These are phyloP conservation scores for Battus philenor DNA, from an alignment of 1,140 invertebrate genomes.

Conservation along the genomic window DNA sequence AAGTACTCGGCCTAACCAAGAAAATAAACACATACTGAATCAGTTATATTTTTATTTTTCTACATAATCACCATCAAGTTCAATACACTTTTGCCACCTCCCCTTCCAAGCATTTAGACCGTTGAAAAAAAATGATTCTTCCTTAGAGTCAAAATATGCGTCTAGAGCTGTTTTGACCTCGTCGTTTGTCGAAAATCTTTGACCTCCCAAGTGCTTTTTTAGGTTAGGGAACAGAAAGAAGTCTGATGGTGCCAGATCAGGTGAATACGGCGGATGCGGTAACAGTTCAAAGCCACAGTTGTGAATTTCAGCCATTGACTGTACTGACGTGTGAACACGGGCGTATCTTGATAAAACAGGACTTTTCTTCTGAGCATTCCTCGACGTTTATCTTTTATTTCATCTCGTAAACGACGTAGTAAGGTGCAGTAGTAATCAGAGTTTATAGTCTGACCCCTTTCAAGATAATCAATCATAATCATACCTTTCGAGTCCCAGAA, in stretches of 20 bases:
- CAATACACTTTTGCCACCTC: too few relatives aligned
- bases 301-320: slow-evolving; percentile 18
- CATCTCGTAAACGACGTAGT: slow-evolving; percentile 24
- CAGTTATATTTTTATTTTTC: too few relatives aligned
- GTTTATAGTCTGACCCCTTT: slow-evolving; percentile 17
- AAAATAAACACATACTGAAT: too few relatives aligned
- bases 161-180: slow-evolving; percentile 7
- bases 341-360: slow-evolving; percentile 27
- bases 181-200: slow-evolving; percentile 9
- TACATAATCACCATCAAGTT: too few relatives aligned
- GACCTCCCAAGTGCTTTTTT: slow-evolving; percentile 1
- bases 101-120: too few relatives aligned
- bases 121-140: too few relatives aligned
- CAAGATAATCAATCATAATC: slow-evolving; percentile 4
- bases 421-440: slow-evolving; percentile 27
- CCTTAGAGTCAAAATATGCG: background rate
- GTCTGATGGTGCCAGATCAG: slow-evolving; percentile 16
- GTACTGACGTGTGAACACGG: slow-evolving; percentile 24
- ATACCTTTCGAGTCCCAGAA: slow-evolving; percentile 3
- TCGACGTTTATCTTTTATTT: slow-evolving; percentile 28
- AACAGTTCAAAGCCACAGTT: slow-evolving; percentile 9
- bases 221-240: slow-evolving; percentile 7
- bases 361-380: slow-evolving; percentile 25
- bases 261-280: slow-evolving; percentile 2
- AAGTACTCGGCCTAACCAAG: slow-evolving; percentile 9